Percentiles rank a stretch among this genome's conserved stretches.
Conservation (phyloP, 2,888 invertebrate species). For the Gandaritis pyraliata region DNA sequence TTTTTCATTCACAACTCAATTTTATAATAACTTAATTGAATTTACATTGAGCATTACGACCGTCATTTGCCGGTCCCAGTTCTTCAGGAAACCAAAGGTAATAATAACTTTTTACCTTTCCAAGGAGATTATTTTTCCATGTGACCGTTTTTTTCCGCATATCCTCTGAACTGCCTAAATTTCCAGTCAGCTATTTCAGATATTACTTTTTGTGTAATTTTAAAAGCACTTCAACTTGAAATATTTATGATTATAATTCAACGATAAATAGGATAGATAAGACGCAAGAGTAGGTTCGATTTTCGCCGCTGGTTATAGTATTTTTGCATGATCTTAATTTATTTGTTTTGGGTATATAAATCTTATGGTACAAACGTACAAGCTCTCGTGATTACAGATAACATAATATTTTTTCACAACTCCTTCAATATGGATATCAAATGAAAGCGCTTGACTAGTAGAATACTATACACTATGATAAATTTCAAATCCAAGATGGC, state of each 20-base stretch:
- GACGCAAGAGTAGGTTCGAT: not conserved
- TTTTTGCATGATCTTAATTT: too few species aligned
- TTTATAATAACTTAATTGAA: not conserved
- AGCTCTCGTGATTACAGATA: too few species aligned
- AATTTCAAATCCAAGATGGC: too few species aligned
- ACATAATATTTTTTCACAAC: too few species aligned
- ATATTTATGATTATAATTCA: not conserved
- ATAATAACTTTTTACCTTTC: slow-evolving; percentile 49
- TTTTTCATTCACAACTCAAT: too few species aligned
- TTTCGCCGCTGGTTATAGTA: not conserved
- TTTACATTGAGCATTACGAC: not conserved
- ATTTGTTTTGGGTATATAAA: too few species aligned
- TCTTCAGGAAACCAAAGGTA: slow-evolving; percentile 11
- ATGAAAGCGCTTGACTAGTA: too few species aligned
- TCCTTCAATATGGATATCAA: too few species aligned
- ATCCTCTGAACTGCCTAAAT: slow-evolving; percentile 10
- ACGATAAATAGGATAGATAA: slow-evolving; percentile 1
- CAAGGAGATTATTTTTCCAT: slow-evolving; percentile 43
- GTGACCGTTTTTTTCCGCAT: slow-evolving; percentile 36
- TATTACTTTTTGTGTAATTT: slow-evolving; percentile 7
- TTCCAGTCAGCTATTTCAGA: slow-evolving; percentile 23
- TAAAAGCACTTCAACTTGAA: slow-evolving; percentile 8
- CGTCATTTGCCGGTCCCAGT: not conserved
- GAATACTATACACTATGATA: too few species aligned
- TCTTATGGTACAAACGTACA: too few species aligned